Percentiles rank a stretch among this genome's conserved stretches.
Conservation (phyloP, 2,888 invertebrate species). For the Julus scanicus region DNA sequence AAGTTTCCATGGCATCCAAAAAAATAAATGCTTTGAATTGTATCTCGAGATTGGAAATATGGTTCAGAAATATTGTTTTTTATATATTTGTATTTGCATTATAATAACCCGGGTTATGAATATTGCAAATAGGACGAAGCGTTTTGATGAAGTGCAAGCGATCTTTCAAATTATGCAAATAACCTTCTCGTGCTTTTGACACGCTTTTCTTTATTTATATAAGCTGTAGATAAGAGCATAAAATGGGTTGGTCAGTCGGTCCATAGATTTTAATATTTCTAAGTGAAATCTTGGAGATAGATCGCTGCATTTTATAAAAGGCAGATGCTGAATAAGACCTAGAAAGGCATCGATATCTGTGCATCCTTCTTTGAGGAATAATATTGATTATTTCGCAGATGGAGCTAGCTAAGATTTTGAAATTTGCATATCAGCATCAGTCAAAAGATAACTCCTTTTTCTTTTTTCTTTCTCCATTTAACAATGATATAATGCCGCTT, state of each 20-base stretch:
- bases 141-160: background rate
- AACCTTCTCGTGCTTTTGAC: background rate
- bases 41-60: background rate
- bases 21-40: background rate
- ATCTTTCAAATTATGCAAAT: slow-evolving; percentile 1
- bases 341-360: background rate
- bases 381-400: slow-evolving; percentile 3
- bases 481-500: slow-evolving; percentile 3
- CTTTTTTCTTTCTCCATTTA: background rate
- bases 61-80: background rate
- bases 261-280: background rate
- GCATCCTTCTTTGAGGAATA: background rate
- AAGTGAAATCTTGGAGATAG: background rate
- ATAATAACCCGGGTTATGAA: background rate
- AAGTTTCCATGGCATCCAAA: background rate
- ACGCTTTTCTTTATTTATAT: background rate
- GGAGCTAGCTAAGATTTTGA: background rate
- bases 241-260: background rate
- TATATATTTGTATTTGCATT: background rate
- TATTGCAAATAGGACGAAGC: background rate
- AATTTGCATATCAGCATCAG: slow-evolving; percentile 19
- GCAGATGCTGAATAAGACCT: background rate
- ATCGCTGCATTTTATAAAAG: background rate
- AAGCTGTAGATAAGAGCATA: background rate
- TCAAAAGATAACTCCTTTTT: background rate